A percentile compares a stretch with the other conserved stretches of the same genome.
Evolutionary conservation across 2,113 vertebrate species (phyloP).

Genomic region (Osmerus mordax): DNA sequence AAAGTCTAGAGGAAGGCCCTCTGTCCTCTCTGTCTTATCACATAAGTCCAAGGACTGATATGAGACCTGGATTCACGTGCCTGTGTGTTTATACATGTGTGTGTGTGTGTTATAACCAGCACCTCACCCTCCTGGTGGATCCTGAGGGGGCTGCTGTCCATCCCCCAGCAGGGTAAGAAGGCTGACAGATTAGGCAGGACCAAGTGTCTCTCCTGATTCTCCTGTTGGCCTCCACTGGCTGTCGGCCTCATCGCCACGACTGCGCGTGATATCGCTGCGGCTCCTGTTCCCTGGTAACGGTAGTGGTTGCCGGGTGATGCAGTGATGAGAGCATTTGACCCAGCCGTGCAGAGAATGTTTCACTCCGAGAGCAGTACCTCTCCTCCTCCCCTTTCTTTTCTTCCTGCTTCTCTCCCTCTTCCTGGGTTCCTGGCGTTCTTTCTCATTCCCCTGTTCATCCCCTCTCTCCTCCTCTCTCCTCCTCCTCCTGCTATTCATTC

Average conservation of each 20-base stretch:
- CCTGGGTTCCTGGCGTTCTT: too few relatives aligned
- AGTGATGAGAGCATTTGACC: slow-evolving; percentile 16
- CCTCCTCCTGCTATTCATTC: too few relatives aligned
- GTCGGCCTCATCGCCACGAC: slow-evolving; percentile 11
- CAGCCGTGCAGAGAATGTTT: neutral
- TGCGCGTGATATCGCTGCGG: slow-evolving; percentile 29
- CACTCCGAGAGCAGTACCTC: neutral
- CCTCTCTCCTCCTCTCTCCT: too few relatives aligned
- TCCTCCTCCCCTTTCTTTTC: neutral
- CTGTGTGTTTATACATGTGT: neutral
- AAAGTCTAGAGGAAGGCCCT: neutral
- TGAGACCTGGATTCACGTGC: slow-evolving; percentile 10
- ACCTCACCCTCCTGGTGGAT: too few relatives aligned
- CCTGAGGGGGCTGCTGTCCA: neutral
- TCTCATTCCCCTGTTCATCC: too few relatives aligned
- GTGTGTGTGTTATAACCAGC: neutral
- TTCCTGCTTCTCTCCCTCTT: neutral
- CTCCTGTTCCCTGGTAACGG: slow-evolving; percentile 49
- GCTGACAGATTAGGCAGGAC: neutral
- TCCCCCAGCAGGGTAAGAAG: neutral
- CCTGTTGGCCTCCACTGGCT: neutral
- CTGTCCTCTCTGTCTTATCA: neutral
- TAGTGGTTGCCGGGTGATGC: slow-evolving; percentile 24
- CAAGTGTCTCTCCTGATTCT: slow-evolving; percentile 17
- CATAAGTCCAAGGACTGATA: neutral